phyloP scores from a whole-genome alignment of 2,113 vertebrate genomes.

The Alces alces region DNA sequence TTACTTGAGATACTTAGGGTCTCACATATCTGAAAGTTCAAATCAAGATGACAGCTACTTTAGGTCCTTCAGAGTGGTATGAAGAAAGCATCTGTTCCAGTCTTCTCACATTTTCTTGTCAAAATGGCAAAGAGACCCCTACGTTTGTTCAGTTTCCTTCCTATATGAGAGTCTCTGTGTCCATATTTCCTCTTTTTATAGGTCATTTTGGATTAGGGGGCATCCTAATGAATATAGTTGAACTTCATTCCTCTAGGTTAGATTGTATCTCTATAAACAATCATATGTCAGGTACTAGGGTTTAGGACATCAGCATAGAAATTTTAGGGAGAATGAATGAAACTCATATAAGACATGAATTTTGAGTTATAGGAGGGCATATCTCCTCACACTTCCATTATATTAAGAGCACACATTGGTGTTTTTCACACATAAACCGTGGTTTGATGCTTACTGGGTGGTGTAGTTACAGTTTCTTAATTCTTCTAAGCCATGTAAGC shows the following conservation, averaged over 20 bases:
- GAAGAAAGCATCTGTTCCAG: background rate
- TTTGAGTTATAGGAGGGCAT: background rate
- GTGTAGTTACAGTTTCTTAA: background rate
- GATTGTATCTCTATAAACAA: background rate
- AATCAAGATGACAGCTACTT: background rate
- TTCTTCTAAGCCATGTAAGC: background rate
- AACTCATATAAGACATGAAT: background rate
- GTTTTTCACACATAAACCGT: background rate
- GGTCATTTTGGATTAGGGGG: background rate
- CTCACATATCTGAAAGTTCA: background rate
- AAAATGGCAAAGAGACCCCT: background rate
- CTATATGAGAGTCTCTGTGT: too few species aligned
- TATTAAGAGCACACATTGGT: background rate
- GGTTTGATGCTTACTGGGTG: too few species aligned
- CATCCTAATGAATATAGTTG: background rate
- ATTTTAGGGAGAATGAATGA: background rate
- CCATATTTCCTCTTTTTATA: background rate
- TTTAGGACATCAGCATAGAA: background rate
- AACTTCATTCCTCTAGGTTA: background rate
- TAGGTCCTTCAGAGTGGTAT: background rate
- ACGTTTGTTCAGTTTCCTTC: too few species aligned
- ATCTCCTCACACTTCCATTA: background rate
- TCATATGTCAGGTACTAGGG: too few species aligned
- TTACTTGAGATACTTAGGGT: background rate
- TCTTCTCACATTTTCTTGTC: background rate